Percentiles rank a stretch among this genome's conserved stretches.
Evolutionary conservation across 1,140 invertebrate species (phyloP).

Genomic region (Formica selysi): DNA sequence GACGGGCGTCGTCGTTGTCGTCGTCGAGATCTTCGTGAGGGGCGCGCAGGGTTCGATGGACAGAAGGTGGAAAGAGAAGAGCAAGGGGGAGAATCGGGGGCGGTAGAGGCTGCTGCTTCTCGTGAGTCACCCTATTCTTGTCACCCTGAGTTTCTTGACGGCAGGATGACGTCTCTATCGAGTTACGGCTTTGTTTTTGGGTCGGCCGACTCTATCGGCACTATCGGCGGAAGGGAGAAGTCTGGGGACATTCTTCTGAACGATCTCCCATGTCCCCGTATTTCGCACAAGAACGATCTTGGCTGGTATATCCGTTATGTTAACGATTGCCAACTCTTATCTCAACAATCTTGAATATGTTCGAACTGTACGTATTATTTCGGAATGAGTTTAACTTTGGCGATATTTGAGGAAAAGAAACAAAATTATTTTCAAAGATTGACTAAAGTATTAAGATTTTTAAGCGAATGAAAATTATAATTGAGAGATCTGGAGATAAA

Average conservation of each 20-base stretch:
- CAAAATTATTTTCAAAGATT: neutral
- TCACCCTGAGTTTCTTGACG: slow-evolving; percentile 74
- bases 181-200: slow-evolving; percentile 79
- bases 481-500: neutral
- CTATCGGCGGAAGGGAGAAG: slow-evolving; percentile 22
- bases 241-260: slow-evolving; percentile 35
- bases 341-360: neutral
- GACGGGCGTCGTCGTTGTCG: slow-evolving; percentile 39
- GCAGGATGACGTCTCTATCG: slow-evolving; percentile 76
- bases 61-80: neutral
- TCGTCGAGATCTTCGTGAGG: slow-evolving; percentile 29
- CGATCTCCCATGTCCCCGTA: slow-evolving; percentile 14
- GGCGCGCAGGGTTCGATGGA: neutral
- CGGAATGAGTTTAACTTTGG: neutral
- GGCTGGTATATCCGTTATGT: slow-evolving; percentile 11
- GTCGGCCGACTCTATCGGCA: slow-evolving; percentile 67
- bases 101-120: slow-evolving; percentile 22
- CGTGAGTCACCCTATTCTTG: slow-evolving; percentile 65
- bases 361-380: no score
- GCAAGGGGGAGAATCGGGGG: slow-evolving; percentile 47
- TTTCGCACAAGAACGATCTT: neutral
- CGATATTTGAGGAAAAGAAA: neutral
- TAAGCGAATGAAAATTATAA: neutral
- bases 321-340: slow-evolving; percentile 42
- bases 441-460: neutral